Conservation (phyloP, 2,888 invertebrate species). For the Baccha elongata region DNA sequence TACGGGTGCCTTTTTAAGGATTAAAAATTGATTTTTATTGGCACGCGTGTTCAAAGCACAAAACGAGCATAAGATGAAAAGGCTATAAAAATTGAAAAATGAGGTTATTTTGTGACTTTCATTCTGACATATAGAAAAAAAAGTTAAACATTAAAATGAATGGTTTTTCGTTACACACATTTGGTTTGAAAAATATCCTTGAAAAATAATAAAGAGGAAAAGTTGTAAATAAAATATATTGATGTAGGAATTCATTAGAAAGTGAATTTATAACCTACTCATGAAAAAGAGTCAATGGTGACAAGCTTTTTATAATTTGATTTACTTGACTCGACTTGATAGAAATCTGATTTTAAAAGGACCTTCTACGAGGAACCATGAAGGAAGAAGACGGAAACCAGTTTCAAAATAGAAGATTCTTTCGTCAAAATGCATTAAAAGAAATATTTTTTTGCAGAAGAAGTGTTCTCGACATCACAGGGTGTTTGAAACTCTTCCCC, state of each 20-base stretch:
- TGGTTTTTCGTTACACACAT: slow-evolving; percentile 30
- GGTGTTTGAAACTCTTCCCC: too few relatives aligned
- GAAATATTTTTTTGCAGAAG: too few relatives aligned
- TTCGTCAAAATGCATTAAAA: too few relatives aligned
- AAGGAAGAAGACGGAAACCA: too few relatives aligned
- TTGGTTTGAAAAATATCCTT: slow-evolving; percentile 23
- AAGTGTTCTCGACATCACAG: too few relatives aligned
- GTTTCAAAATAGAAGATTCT: too few relatives aligned
- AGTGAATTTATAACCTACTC: neutral
- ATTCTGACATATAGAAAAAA: neutral
- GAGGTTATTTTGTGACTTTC: slow-evolving; percentile 32
- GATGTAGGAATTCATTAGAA: neutral
- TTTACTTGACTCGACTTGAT: too few relatives aligned
- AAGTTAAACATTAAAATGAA: slow-evolving; percentile 23
- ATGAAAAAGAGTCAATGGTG: neutral
- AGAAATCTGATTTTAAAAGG: too few relatives aligned
- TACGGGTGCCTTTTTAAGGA: slow-evolving; percentile 35
- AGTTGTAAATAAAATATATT: neutral
- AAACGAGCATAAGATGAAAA: slow-evolving; percentile 3
- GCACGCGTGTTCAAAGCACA: slow-evolving; percentile 31
- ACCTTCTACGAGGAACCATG: too few relatives aligned
- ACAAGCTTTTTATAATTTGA: neutral
- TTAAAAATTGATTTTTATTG: slow-evolving; percentile 73
- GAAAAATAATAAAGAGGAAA: slow-evolving; percentile 1
- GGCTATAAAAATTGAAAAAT: slow-evolving; percentile 32